phyloP scores from a whole-genome alignment of 2,113 vertebrate species.

The Tragelaphus buxtoni region DNA sequence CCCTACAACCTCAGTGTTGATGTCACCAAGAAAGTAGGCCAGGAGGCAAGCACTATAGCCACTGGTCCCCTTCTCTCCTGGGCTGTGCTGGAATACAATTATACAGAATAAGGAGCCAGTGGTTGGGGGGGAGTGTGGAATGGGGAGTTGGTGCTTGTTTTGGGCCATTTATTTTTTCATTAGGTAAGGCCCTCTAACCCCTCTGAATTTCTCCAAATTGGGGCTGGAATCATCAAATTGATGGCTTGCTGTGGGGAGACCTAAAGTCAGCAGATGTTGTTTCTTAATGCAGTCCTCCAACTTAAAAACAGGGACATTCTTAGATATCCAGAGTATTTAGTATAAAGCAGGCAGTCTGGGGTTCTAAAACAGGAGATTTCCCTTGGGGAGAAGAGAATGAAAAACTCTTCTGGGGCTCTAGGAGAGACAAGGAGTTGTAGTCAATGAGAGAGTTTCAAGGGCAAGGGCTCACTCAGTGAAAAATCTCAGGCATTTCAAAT shows the following conservation, averaged over 20 bases:
- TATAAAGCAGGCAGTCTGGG: not conserved
- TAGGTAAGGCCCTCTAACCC: not conserved
- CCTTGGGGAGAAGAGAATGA: not conserved
- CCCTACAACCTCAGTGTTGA: constrained; percentile 64
- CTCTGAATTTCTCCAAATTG: not conserved
- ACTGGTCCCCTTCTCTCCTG: not conserved
- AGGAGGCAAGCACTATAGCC: constrained; percentile 52
- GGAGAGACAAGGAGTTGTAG: not conserved
- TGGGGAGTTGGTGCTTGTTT: constrained; percentile 51
- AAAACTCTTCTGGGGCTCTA: not conserved
- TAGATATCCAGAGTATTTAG: not conserved
- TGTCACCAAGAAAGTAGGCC: constrained; percentile 69
- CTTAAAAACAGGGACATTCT: not conserved
- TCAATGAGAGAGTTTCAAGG: not conserved
- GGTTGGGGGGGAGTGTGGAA: constrained; percentile 29
- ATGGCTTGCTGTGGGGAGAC: not conserved
- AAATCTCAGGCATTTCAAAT: not conserved
- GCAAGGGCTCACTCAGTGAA: not conserved
- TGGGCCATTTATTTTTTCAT: not conserved
- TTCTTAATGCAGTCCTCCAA: not conserved
- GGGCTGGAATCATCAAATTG: not conserved
- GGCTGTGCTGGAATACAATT: not conserved
- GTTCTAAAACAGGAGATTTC: constrained; percentile 16
- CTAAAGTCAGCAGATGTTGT: not conserved
- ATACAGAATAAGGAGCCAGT: not conserved